Evolutionary conservation across 2,797 vertebrate genomes (phyloP).

Genomic region (Hapalemur alaotrensis): DNA sequence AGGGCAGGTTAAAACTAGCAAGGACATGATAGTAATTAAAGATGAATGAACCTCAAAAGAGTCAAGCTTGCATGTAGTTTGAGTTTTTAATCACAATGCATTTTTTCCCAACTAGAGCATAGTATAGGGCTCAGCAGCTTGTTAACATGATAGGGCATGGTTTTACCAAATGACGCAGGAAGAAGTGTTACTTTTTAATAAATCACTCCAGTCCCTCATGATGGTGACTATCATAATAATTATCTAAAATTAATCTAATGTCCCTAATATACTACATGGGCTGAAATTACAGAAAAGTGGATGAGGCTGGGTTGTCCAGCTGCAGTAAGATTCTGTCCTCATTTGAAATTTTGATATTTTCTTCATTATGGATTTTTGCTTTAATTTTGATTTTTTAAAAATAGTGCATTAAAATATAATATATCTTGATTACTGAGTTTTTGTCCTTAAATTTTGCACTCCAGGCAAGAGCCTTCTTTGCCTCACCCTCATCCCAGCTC

Average conservation of each 20-base stretch:
- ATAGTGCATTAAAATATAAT: not conserved
- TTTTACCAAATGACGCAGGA: slow-evolving; percentile 34
- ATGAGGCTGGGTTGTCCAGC: not conserved
- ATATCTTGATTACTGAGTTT: not conserved
- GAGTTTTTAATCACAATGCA: slow-evolving; percentile 41
- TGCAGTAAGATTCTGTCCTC: not conserved
- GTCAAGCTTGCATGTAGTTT: slow-evolving; percentile 22
- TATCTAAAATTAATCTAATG: slow-evolving; percentile 16
- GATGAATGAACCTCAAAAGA: slow-evolving; percentile 58
- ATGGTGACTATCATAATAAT: not conserved
- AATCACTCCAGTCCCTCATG: not conserved
- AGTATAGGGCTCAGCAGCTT: not conserved
- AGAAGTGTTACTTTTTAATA: not conserved
- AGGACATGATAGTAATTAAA: slow-evolving; percentile 46
- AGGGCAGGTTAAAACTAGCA: slow-evolving; percentile 49
- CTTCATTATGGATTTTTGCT: not conserved
- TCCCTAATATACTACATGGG: not conserved
- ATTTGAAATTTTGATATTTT: slow-evolving; percentile 12
- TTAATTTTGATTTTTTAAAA: slow-evolving; percentile 12
- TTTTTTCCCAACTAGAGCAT: slow-evolving; percentile 8
- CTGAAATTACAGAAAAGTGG: not conserved
- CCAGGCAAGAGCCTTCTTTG: not conserved
- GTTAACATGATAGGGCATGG: not conserved
- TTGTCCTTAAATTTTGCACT: not conserved
- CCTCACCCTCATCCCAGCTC: not conserved